A percentile compares a stretch with the other conserved stretches of the same genome.
Conservation (phyloP, 2,113 vertebrate genomes). For the Regulus satrapa region DNA sequence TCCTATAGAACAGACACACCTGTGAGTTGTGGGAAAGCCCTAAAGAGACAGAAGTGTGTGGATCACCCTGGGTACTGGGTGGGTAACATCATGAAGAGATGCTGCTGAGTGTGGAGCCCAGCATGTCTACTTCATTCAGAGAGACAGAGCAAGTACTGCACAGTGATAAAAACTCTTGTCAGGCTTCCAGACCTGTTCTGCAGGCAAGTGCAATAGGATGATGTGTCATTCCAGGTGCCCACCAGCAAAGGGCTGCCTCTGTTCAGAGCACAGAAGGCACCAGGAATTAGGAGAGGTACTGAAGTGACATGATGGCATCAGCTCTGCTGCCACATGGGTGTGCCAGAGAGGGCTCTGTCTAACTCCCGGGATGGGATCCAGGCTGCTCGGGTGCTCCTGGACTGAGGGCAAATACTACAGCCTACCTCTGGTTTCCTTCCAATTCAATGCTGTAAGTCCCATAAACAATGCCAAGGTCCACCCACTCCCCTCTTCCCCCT, state of each 20-base stretch:
- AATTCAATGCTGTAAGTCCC: not conserved
- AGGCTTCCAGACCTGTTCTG: not conserved
- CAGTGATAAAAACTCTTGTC: accelerated
- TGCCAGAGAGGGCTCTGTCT: not conserved
- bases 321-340: accelerated
- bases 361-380: not conserved
- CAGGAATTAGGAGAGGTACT: not conserved
- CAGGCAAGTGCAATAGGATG: not conserved
- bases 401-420: not conserved
- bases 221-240: not conserved
- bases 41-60: not conserved
- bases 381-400: accelerated
- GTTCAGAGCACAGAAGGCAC: not conserved
- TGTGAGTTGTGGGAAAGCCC: not conserved
- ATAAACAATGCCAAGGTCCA: not conserved
- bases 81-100: not conserved
- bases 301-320: accelerated
- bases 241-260: not conserved
- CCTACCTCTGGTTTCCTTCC: not conserved
- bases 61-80: not conserved
- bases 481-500: not conserved
- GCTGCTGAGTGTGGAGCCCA: not conserved
- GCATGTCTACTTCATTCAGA: not conserved
- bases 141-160: accelerated
- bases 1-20: not conserved